Conservation (phyloP, 2,113 vertebrate species). For the Polyodon spathula region DNA sequence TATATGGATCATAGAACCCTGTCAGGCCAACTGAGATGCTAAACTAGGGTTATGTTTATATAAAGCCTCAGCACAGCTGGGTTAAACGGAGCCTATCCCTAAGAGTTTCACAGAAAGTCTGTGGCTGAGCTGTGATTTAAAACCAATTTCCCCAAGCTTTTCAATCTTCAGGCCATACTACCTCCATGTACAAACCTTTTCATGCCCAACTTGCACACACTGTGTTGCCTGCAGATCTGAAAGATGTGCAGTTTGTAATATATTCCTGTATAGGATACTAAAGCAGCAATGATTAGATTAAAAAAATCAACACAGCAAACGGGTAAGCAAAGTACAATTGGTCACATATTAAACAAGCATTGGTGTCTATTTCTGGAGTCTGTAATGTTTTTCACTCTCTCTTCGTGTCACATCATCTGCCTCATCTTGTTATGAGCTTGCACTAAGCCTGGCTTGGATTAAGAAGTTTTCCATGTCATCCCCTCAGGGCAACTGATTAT, state of each 20-base stretch:
- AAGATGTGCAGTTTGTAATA: conserved; percentile 2
- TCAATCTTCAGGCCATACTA: not conserved
- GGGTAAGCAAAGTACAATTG: not conserved
- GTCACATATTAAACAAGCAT: not conserved
- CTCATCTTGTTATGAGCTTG: conserved; percentile 39
- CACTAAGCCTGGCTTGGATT: conserved; percentile 50
- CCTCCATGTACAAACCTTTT: conserved; percentile 9
- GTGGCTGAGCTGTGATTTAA: conserved; percentile 8
- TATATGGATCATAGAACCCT: too few species aligned
- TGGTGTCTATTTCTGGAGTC: conserved; percentile 9
- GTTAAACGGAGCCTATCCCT: not conserved
- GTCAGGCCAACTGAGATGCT: not conserved
- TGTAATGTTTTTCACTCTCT: conserved; percentile 6
- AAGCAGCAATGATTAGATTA: not conserved
- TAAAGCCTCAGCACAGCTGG: not conserved
- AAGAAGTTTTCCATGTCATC: conserved; percentile 55
- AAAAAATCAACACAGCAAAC: not conserved
- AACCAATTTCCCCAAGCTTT: conserved; percentile 9
- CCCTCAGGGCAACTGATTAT: conserved; percentile 65
- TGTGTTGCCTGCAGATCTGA: not conserved
- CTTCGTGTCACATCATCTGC: conserved; percentile 22
- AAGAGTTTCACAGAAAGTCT: not conserved
- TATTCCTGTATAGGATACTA: not conserved
- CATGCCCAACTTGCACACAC: conserved; percentile 1
- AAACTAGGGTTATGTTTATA: not conserved